Evolutionary conservation across 2,888 invertebrate genomes (phyloP).

Genomic region (Tortricodes alternella): DNA sequence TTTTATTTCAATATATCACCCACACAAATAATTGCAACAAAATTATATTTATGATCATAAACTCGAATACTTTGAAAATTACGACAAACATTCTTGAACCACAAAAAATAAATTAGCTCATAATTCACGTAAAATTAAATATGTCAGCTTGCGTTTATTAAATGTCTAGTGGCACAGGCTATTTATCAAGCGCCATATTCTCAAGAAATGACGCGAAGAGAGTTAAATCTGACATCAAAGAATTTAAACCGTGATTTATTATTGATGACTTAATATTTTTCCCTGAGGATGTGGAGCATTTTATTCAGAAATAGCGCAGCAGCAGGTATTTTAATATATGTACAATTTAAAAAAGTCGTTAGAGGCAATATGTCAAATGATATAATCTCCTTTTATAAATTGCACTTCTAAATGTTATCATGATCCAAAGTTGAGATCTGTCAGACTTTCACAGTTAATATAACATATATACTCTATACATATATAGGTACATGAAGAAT

Average conservation of each 20-base stretch:
- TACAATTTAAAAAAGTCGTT: too few species aligned
- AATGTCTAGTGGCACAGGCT: conserved; percentile 31
- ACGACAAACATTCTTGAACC: background rate
- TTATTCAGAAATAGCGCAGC: conserved; percentile 8
- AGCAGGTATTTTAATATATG: too few species aligned
- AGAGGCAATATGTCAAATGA: too few species aligned
- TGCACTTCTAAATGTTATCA: too few species aligned
- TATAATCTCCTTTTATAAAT: too few species aligned
- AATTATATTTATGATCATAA: background rate
- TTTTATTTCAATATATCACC: background rate
- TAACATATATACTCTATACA: too few species aligned
- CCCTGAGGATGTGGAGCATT: conserved; percentile 37
- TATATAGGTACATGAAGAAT: too few species aligned
- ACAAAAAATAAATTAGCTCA: conserved; percentile 20
- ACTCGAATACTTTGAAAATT: background rate
- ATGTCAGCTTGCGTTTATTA: conserved; percentile 27
- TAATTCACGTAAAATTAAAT: conserved; percentile 28
- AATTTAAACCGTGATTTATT: conserved; percentile 44
- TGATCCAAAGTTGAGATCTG: too few species aligned
- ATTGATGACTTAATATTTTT: conserved; percentile 54
- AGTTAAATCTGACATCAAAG: conserved; percentile 57
- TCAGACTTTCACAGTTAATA: too few species aligned
- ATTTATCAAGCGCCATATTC: conserved; percentile 32
- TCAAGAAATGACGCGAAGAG: conserved; percentile 35
- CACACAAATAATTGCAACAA: too few species aligned